A percentile compares a stretch with the other conserved stretches of the same genome.
phyloP scores from a whole-genome alignment of 2,888 invertebrate species.

The Drosophila ustulata region DNA sequence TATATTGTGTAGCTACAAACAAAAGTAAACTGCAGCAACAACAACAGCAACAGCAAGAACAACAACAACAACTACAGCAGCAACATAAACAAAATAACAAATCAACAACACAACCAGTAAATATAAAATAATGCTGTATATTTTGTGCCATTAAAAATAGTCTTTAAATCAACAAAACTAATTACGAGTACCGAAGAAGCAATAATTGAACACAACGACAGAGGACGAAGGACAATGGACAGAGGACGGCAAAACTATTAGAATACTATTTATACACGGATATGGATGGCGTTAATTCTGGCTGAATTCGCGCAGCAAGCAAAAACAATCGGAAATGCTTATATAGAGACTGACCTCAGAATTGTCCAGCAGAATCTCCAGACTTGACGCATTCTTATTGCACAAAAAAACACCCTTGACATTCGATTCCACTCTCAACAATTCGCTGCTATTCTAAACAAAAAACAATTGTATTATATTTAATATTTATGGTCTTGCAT shows the following conservation, averaged over 20 bases:
- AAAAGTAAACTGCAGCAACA: slow-evolving; percentile 23
- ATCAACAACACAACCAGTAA: slow-evolving; percentile 32
- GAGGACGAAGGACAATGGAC: slow-evolving; percentile 17
- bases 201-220: slow-evolving; percentile 71
- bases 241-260: slow-evolving; percentile 21
- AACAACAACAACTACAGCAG: slow-evolving; percentile 27
- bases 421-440: slow-evolving; percentile 7
- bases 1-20: slow-evolving; percentile 35
- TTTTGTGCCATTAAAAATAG: slow-evolving; percentile 78
- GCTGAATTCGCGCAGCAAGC: slow-evolving; percentile 24
- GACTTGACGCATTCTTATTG: slow-evolving; percentile 18
- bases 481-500: slow-evolving; percentile 56
- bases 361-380: slow-evolving; percentile 34
- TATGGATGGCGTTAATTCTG: slow-evolving; percentile 28
- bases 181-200: slow-evolving; percentile 64
- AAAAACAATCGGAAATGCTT: slow-evolving; percentile 6
- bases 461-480: slow-evolving; percentile 26
- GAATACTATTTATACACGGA: slow-evolving; percentile 34
- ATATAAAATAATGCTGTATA: slow-evolving; percentile 67
- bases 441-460: slow-evolving; percentile 9
- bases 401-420: background rate
- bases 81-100: slow-evolving; percentile 13
- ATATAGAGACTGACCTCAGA: slow-evolving; percentile 48
- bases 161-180: slow-evolving; percentile 47
- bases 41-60: slow-evolving; percentile 24